Conservation (phyloP, 1,140 invertebrate genomes). For the Ips nitidus region DNA sequence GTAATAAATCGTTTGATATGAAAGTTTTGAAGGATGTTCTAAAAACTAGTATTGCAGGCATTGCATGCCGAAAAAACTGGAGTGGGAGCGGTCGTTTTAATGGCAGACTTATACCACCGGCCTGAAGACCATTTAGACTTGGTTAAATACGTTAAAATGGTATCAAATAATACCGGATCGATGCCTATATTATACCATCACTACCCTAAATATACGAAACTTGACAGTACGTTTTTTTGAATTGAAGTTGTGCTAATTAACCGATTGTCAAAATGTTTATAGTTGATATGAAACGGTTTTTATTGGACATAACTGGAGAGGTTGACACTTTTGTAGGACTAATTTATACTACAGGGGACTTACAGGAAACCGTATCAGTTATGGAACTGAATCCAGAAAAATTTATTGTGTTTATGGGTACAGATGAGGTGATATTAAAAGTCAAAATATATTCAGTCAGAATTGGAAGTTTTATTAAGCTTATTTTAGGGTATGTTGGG, state of each 20-base stretch:
- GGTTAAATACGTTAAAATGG: slow-evolving; percentile 67
- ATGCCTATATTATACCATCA: slow-evolving; percentile 81
- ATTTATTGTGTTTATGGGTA: slow-evolving; percentile 47
- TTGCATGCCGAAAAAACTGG: slow-evolving; percentile 67
- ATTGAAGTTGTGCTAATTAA: neutral
- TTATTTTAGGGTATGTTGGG: slow-evolving; percentile 43
- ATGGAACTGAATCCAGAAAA: slow-evolving; percentile 45
- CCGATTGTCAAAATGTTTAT: neutral
- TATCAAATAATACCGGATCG: slow-evolving; percentile 69
- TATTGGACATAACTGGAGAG: slow-evolving; percentile 47
- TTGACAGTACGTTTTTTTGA: slow-evolving; percentile 61
- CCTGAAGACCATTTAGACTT: slow-evolving; percentile 65
- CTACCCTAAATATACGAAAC: slow-evolving; percentile 67
- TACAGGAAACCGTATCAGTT: slow-evolving; percentile 42
- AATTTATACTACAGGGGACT: slow-evolving; percentile 46
- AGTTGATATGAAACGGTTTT: slow-evolving; percentile 46
- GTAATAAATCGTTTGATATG: slow-evolving; percentile 53
- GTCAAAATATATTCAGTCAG: neutral
- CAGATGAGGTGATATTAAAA: slow-evolving; percentile 42
- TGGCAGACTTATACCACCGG: slow-evolving; percentile 77
- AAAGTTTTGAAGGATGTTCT: neutral
- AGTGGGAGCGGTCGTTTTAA: slow-evolving; percentile 70
- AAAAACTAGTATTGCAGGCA: slow-evolving; percentile 58
- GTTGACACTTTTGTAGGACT: slow-evolving; percentile 47
- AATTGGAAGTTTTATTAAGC: neutral